Conservation (phyloP, 2,797 vertebrate genomes). For the Neoniphon sammara region DNA sequence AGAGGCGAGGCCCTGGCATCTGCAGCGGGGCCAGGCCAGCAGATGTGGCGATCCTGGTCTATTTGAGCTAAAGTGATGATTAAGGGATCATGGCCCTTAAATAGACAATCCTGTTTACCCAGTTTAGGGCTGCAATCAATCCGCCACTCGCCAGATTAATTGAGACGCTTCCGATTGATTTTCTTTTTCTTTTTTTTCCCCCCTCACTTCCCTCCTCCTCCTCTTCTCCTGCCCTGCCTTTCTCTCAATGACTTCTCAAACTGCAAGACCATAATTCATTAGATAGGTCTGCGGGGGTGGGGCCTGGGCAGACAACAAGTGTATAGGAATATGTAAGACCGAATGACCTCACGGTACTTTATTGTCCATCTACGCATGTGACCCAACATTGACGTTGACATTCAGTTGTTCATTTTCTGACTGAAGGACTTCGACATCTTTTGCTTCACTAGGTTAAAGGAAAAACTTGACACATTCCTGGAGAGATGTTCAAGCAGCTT, state of each 20-base stretch:
- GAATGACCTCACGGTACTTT: slow-evolving; percentile 48
- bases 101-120: slow-evolving; percentile 87
- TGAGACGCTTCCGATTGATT: slow-evolving; percentile 88
- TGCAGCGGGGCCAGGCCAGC: slow-evolving; percentile 66
- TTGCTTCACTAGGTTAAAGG: not conserved
- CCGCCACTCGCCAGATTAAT: slow-evolving; percentile 85
- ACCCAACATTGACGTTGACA: not conserved
- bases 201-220: slow-evolving; percentile 31
- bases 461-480: not conserved
- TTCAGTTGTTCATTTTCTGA: not conserved
- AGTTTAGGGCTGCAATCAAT: slow-evolving; percentile 87
- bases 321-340: slow-evolving; percentile 41
- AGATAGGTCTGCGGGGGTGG: slow-evolving; percentile 45
- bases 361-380: not conserved
- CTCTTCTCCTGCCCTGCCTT: slow-evolving; percentile 59
- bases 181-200: slow-evolving; percentile 52
- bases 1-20: slow-evolving; percentile 66
- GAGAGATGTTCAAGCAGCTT: not conserved
- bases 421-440: not conserved
- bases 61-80: slow-evolving; percentile 84
- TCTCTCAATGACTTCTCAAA: slow-evolving; percentile 76
- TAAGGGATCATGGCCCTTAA: slow-evolving; percentile 87
- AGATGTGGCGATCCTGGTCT: slow-evolving; percentile 76
- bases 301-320: slow-evolving; percentile 23
- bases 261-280: slow-evolving; percentile 74